These are phyloP conservation scores for Chrysemys picta DNA, from an alignment of 2,113 vertebrate genomes.

Conservation along the genomic window DNA sequence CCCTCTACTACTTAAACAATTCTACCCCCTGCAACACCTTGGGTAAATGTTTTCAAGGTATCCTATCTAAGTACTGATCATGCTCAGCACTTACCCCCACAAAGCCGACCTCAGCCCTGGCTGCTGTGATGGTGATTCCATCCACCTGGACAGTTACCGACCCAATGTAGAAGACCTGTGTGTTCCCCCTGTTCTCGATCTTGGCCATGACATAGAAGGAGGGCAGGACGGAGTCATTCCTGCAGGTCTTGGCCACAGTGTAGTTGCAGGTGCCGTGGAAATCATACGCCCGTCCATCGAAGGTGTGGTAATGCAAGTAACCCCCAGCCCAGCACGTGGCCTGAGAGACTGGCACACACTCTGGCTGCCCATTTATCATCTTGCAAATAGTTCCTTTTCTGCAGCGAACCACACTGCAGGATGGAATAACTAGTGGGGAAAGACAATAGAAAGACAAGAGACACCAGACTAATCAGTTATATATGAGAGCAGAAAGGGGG, in stretches of 20 bases:
- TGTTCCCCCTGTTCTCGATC: constrained; percentile 77
- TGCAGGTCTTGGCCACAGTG: constrained; percentile 55
- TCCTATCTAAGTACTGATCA: no score
- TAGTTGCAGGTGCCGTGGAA: constrained; percentile 91
- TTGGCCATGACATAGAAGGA: constrained; percentile 64
- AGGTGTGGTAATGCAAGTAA: constrained; percentile 88
- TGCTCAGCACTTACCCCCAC: no score
- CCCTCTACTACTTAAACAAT: no score
- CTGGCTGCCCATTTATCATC: constrained; percentile 70
- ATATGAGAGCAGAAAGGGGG: no score
- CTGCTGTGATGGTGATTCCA: background rate
- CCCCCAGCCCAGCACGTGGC: constrained; percentile 84
- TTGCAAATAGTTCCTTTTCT: constrained; percentile 62
- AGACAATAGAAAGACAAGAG: no score
- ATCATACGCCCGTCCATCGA: constrained; percentile 82
- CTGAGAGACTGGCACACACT: constrained; percentile 65
- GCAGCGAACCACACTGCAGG: constrained; percentile 51
- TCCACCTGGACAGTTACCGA: constrained; percentile 79
- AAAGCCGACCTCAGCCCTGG: no score
- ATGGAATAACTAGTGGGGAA: no score
- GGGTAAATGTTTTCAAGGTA: no score
- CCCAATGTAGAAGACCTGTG: constrained; percentile 76
- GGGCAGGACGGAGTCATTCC: background rate
- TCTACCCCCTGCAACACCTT: no score
- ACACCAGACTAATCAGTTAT: background rate